Base-by-base conservation (phyloP, 2,113 vertebrate genomes). In the Procavia capensis region DNA sequence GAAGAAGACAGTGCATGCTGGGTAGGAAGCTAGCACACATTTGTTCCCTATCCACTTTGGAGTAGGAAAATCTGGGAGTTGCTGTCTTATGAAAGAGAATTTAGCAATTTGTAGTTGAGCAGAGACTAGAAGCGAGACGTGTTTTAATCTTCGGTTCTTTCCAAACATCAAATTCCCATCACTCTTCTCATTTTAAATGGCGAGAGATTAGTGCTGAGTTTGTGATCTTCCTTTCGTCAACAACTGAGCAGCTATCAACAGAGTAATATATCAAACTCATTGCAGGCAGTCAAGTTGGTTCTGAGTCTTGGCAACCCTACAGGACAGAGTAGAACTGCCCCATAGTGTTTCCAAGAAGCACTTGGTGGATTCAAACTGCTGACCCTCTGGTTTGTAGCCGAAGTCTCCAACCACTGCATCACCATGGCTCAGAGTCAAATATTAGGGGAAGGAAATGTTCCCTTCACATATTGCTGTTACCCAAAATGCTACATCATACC, bases 101-200 rank as follows among this genome's bases (percentile, higher is more conserved):
- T 81, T 31, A 45, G 41, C 41, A 45, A 2, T 76, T 4, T 10
- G 43, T 47, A 14, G 34, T 11, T n/a, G 39, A 41, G 47, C 36
- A 72, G 80, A 83, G 43, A n/a, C 61, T 24, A 41, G 66, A 74
- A 5, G 20, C 31, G 27, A 80, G 57, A 20, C 29, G 6, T 14
- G 57, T 81, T 34, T 81, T 78, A 27, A 45, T 45, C 47, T 64
- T 85, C 83, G 80, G 34, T 9, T 66, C 88, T 82, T 81, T 63
- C 16, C 50, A 36, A 17, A 43, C 1, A n/a, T 9, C 43, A 20
- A 11, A 5, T 63, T 34, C 31, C 91, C 36, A 10, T n/a, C 19
- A n/a, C 43, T 68, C 84, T 85, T 43, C 20, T 34, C n/a, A 25
- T 76, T 45, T 76, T 76, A 31, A 45, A 31, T 8, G 17, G 74